Evolutionary conservation across 2,113 vertebrate species (phyloP).

Genomic region (Natator depressus): DNA sequence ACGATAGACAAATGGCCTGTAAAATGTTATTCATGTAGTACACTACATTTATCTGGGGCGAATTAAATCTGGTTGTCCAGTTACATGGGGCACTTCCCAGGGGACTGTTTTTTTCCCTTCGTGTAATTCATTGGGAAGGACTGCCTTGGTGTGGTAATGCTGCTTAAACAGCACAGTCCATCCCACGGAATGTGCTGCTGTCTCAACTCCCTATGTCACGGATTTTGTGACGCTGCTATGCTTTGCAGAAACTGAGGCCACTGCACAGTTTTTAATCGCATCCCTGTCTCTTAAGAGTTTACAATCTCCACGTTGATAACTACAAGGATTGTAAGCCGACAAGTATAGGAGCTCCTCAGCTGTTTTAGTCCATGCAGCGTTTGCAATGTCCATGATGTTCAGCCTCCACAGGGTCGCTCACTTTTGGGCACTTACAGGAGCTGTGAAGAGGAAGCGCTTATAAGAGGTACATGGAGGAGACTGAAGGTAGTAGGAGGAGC

Average conservation of each 20-base stretch:
- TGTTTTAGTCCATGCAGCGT: background rate
- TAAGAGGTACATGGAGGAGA: background rate
- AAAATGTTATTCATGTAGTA: background rate
- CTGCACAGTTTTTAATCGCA: background rate
- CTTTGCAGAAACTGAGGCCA: background rate
- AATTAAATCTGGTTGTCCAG: background rate
- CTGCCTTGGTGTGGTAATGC: background rate
- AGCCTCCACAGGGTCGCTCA: accelerated
- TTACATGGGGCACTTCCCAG: background rate
- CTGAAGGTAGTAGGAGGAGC: background rate
- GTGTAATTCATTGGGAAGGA: background rate
- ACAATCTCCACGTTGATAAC: background rate
- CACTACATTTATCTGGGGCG: background rate
- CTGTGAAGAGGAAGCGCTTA: background rate
- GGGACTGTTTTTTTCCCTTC: background rate
- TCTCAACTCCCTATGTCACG: background rate
- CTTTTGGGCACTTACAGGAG: background rate
- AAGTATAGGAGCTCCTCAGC: background rate
- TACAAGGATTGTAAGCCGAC: background rate
- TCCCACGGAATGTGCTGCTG: background rate
- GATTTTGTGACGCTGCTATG: background rate
- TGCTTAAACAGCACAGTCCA: background rate
- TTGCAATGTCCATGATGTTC: background rate
- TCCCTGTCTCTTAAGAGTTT: background rate
- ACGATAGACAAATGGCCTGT: background rate